Percentiles rank a stretch among this genome's conserved stretches.
These are phyloP conservation scores for Lasiurus borealis DNA, from an alignment of 2,113 vertebrate genomes.

Conservation along the genomic window DNA sequence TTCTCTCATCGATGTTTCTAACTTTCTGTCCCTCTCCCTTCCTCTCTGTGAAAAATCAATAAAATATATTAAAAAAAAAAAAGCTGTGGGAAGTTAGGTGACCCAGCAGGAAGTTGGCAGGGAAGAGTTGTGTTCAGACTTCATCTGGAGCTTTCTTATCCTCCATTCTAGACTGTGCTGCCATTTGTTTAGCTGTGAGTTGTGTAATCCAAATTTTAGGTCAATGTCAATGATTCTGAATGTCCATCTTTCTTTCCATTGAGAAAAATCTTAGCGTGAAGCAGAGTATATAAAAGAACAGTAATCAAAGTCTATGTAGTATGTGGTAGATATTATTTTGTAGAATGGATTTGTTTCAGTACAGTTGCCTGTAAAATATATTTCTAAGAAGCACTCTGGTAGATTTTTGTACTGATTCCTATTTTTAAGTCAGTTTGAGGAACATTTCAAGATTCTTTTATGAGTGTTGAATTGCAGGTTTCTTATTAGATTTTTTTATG, in stretches of 20 bases:
- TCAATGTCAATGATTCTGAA: background rate
- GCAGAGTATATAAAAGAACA: background rate
- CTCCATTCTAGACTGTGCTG: background rate
- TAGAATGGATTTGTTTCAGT: background rate
- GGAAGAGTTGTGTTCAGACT: background rate
- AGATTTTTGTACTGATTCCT: background rate
- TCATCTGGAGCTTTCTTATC: background rate
- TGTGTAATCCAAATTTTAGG: background rate
- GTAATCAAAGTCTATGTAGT: background rate
- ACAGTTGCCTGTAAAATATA: background rate
- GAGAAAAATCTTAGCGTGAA: background rate
- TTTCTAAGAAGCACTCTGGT: background rate
- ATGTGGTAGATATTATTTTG: background rate
- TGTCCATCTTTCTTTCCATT: conserved; percentile 8
- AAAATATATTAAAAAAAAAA: no score
- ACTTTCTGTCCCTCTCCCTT: no score
- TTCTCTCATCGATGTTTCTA: no score
- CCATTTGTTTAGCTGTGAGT: background rate
- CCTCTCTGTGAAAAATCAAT: no score
- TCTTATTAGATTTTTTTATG: no score
- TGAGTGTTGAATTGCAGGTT: no score
- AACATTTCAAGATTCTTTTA: background rate
- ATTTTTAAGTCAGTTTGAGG: background rate
- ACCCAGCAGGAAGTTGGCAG: background rate
- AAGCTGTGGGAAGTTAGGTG: background rate